Evolutionary conservation across 2,113 vertebrate species (phyloP).

Genomic region (Poeciliopsis occidentalis): DNA sequence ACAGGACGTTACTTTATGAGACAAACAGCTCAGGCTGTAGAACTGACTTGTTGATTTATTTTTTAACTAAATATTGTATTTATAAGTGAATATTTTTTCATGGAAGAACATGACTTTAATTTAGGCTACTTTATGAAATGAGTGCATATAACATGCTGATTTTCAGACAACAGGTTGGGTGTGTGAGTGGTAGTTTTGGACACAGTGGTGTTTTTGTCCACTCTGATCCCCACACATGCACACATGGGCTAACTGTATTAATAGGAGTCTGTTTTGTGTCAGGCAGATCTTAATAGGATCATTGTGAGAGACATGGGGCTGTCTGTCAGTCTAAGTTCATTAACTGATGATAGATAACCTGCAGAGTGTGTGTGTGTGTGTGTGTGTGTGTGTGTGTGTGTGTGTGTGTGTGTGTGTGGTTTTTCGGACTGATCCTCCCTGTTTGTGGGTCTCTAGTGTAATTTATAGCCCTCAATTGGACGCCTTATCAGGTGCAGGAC

Average conservation of each 20-base stretch:
- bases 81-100: neutral
- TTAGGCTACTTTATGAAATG: neutral
- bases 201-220: slow-evolving; percentile 56
- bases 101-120: neutral
- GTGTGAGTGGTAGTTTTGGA: slow-evolving; percentile 9
- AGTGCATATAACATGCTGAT: neutral
- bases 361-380: slow-evolving; percentile 24
- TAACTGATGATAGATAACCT: slow-evolving; percentile 88
- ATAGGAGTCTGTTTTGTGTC: slow-evolving; percentile 93
- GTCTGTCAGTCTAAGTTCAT: slow-evolving; percentile 97
- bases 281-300: slow-evolving; percentile 93
- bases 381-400: neutral
- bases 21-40: too few species aligned
- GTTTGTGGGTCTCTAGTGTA: slow-evolving; percentile 62
- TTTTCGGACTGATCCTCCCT: slow-evolving; percentile 35
- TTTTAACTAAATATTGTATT: neutral
- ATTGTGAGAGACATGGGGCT: slow-evolving; percentile 91
- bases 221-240: slow-evolving; percentile 21
- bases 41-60: neutral
- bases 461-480: slow-evolving; percentile 75
- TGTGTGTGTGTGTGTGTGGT: slow-evolving; percentile 19
- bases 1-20: too few species aligned
- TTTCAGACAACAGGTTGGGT: neutral
- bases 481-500: slow-evolving; percentile 77
- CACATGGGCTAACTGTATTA: slow-evolving; percentile 85